phyloP scores from a whole-genome alignment of 2,797 vertebrate genomes.

The Falco peregrinus region DNA sequence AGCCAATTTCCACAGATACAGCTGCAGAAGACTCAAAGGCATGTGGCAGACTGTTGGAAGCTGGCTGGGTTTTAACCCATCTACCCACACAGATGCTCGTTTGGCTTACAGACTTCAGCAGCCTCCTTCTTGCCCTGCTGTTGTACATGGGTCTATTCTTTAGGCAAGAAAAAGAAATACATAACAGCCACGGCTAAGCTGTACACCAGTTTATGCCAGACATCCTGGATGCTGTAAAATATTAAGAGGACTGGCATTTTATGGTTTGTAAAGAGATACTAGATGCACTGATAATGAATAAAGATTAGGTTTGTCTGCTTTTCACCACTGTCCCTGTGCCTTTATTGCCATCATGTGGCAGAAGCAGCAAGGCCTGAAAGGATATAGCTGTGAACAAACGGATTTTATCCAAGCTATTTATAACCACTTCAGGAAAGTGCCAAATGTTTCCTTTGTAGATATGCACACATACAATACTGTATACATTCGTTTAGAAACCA shows the following conservation, averaged over 20 bases:
- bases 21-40: not conserved
- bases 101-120: not conserved
- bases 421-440: not conserved
- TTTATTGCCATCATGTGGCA: constrained; percentile 62
- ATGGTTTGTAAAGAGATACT: not conserved
- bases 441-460: not conserved
- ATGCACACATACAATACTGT: not conserved
- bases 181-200: not conserved
- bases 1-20: not conserved
- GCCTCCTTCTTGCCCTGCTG: not conserved
- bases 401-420: constrained; percentile 39
- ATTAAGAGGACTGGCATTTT: not conserved
- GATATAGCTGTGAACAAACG: not conserved
- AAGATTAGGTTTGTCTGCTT: not conserved
- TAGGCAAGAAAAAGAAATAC: not conserved
- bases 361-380: constrained; percentile 29
- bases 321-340: constrained; percentile 5
- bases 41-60: not conserved
- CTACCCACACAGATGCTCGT: not conserved
- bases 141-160: not conserved
- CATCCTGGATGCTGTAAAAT: not conserved
- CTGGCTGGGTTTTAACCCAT: constrained; percentile 15
- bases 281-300: not conserved
- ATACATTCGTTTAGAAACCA: constrained; percentile 11
- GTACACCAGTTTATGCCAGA: not conserved